Percentiles rank a stretch among this genome's conserved stretches.
phyloP scores from a whole-genome alignment of 2,797 vertebrate genomes.

The Podarcis siculus region DNA sequence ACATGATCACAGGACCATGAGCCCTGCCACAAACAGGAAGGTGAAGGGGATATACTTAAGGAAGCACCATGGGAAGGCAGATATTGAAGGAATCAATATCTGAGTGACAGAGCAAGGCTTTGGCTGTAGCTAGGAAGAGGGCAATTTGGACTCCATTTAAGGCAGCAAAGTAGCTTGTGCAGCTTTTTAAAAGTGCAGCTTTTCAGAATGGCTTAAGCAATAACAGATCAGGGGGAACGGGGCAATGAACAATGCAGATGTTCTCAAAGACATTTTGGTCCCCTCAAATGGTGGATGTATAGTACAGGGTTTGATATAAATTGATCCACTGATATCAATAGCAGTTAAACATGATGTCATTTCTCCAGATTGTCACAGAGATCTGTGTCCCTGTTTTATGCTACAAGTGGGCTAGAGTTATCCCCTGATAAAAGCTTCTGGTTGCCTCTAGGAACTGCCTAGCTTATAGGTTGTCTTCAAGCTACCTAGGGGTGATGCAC shows the following conservation, averaged over 20 bases:
- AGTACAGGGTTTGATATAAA: not conserved
- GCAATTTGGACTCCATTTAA: too few species aligned
- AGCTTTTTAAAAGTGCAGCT: too few species aligned
- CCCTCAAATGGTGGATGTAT: not conserved
- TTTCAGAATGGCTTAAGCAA: not conserved
- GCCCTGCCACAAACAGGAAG: too few species aligned
- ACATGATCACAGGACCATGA: too few species aligned
- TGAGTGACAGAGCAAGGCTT: too few species aligned
- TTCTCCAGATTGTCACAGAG: not conserved
- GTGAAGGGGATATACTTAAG: too few species aligned
- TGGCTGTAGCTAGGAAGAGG: too few species aligned
- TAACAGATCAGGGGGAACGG: not conserved
- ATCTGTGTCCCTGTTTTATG: not conserved
- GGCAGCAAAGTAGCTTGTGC: too few species aligned
- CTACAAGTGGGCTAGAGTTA: not conserved
- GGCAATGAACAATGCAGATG: not conserved
- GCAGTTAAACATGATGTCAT: not conserved
- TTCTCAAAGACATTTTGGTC: not conserved
- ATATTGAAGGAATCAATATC: too few species aligned
- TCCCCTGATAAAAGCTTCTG: not conserved
- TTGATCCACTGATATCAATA: not conserved
- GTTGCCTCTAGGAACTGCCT: not conserved
- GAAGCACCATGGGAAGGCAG: too few species aligned
- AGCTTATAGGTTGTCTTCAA: not conserved
- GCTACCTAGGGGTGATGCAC: not conserved